Evolutionary conservation across 1,140 invertebrate genomes (phyloP), one percentile per base, ranked within the genome.

Genomic region (Papilio dardanus): DNA sequence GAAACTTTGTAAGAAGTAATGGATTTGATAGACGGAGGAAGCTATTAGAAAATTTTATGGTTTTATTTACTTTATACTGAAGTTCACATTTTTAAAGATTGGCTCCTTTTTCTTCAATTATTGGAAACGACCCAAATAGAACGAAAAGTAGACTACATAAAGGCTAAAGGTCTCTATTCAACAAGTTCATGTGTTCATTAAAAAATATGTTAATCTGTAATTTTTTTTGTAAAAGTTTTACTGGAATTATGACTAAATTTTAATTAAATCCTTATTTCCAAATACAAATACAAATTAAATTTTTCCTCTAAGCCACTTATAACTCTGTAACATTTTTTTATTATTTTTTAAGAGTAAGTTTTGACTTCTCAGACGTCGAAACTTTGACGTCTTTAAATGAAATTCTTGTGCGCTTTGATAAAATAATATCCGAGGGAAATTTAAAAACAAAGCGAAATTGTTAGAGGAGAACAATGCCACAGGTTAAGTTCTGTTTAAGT

Each of bases 1-100:
- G 81, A 84, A 84, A 78, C 83, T 87, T 88, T 90, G 21, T 85
- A 87, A 85, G 87, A 89, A 86, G 85, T 86, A 87, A 86, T 85
- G 82, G 81, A 81, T 83, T 81, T 76, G 79, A 76, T 80, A 77
- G 77, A 79, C 74, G 73, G 75, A 58, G 30, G 73, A 78, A 81
- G 75, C 79, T 80, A 78, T 83, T 81, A 76, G 79, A 78, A 80
- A 83, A 77, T 81, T 86, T 83, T 78, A 79, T 76, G 76, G 76
- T 67, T 78, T 76, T 74, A 46, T 77, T 77, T 79, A 75, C 76
- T 79, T 79, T 79, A 71, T 68, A 71, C 35, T 46, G 50, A 37
- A 16, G 50, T 37, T 31, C 33, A 68, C 58, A 69, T 46, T 19
- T 69, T 37, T 42, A 28, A 50, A 74, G 73, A 74, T 28, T 24